Percentiles rank a stretch among this genome's conserved stretches.
These are phyloP conservation scores for Meloidogyne hapla DNA, from an alignment of 1,140 invertebrate genomes.

Conservation along the genomic window DNA sequence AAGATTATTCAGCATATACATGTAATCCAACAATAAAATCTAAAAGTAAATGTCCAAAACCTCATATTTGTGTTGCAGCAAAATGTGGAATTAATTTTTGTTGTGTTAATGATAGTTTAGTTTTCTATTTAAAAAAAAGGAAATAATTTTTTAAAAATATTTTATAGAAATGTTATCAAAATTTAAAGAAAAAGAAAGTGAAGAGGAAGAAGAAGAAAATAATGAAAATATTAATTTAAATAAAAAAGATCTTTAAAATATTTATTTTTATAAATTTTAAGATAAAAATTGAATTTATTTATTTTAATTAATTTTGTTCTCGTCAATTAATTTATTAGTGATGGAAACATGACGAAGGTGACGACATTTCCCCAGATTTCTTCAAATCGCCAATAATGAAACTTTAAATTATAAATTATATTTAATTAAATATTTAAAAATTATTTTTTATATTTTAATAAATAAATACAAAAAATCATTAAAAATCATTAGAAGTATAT, in stretches of 20 bases:
- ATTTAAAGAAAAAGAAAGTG: constrained; percentile 27
- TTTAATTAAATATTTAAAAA: no score
- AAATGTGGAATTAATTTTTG: constrained; percentile 47
- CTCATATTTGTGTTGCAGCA: constrained; percentile 41
- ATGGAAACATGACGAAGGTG: no score
- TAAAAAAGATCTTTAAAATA: neutral
- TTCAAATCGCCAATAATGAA: no score
- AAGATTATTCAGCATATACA: constrained; percentile 36
- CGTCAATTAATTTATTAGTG: no score
- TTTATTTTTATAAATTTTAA: no score
- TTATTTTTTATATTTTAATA: no score
- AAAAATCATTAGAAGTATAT: no score
- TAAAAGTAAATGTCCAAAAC: constrained; percentile 35
- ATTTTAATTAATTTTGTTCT: no score
- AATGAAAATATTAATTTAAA: constrained; percentile 1
- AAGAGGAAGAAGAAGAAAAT: constrained; percentile 23
- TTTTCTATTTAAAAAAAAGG: neutral
- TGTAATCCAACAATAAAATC: constrained; percentile 30
- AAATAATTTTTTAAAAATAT: constrained; percentile 5
- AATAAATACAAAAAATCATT: no score
- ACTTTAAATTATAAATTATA: no score
- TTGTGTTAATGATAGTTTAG: constrained; percentile 35
- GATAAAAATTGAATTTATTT: no score
- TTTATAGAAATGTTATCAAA: constrained; percentile 32
- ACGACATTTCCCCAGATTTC: no score